Conservation (phyloP, 2,888 invertebrate species). For the Epinotia nisella region DNA sequence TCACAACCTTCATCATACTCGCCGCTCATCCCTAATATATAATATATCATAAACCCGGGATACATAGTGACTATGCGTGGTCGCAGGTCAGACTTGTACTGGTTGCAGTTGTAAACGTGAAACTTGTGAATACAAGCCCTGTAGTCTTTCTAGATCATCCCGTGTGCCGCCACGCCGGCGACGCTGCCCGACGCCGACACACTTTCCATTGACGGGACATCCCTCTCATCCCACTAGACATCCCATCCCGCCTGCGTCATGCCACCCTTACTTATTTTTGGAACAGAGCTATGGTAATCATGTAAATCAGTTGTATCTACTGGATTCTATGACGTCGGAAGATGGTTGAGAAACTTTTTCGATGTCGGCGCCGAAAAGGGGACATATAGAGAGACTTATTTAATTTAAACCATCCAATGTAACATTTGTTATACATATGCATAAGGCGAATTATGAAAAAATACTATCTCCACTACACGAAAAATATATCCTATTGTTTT, state of each 20-base stretch:
- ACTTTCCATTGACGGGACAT: slow-evolving; percentile 78
- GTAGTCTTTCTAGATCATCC: slow-evolving; percentile 44
- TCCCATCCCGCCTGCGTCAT: slow-evolving; percentile 48
- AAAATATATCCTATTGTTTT: no score
- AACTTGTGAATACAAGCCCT: not conserved
- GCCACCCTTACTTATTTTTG: slow-evolving; percentile 52
- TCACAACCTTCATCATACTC: no score
- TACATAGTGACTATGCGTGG: not conserved
- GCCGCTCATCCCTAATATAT: not conserved
- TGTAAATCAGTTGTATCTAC: slow-evolving; percentile 29
- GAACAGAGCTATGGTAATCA: slow-evolving; percentile 46
- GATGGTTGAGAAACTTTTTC: slow-evolving; percentile 18
- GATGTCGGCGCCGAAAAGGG: not conserved
- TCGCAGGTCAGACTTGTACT: not conserved
- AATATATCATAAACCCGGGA: not conserved
- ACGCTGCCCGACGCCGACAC: slow-evolving; percentile 72
- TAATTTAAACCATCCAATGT: not conserved
- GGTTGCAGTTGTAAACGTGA: not conserved
- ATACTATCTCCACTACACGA: no score
- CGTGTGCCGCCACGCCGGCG: slow-evolving; percentile 74
- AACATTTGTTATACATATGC: no score
- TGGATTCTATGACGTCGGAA: not conserved
- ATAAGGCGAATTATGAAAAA: no score
- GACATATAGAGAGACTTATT: not conserved
- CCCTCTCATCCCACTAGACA: slow-evolving; percentile 56